Base-by-base conservation (phyloP, 2,888 invertebrate species). In the Tetropium fuscum region DNA sequence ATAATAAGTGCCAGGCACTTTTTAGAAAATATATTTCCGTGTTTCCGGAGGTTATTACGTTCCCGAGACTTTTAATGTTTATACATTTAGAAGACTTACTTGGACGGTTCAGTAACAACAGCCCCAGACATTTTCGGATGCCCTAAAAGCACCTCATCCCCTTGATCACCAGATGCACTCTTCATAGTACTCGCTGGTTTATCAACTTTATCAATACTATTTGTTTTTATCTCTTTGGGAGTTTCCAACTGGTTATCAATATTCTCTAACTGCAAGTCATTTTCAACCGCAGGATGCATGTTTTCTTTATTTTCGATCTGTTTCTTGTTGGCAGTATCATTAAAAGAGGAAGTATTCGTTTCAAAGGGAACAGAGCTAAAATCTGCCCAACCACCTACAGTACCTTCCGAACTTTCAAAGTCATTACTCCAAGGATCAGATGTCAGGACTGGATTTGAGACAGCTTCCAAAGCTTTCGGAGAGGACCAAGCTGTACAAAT, bases 371-470 rank as follows among this genome's bases (percentile, higher is more conserved):
- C 78, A 2, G 78, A 71, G 67, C 78, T 81, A 67, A 84, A 84
- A 64, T 83, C 80, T 3, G 84, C 84, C 84, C 84, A 84, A 48
- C 79, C 80, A 8, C 65, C 64, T 3, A 43, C 69, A 19, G 44
- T 70, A 64, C 48, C 61, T 2, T 59, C 59, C 3, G 68, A 44
- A 18, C 44, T 41, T 10, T 22, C 43, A 27, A 62, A 61, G 8
- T 53, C 58, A 1, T 66, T 48, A 32, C 68, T 73, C 80, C 80
- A 81, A 2, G 80, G 80, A 60, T 79, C 76, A 22, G 69, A 66
- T 2, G 71, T 51, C n/a, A 68, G 53, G 1, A 48, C 47, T 64
- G 13, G 53, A 5, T 43, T 30, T 13, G 57, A 34, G 2, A 16
- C 59, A 15, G 16, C 32, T 13, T 60, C 56, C 7, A 49, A 11